Percentiles rank a stretch among this genome's conserved stretches.
phyloP scores from a whole-genome alignment of 2,888 invertebrate genomes.

The Leptothorax acervorum region DNA sequence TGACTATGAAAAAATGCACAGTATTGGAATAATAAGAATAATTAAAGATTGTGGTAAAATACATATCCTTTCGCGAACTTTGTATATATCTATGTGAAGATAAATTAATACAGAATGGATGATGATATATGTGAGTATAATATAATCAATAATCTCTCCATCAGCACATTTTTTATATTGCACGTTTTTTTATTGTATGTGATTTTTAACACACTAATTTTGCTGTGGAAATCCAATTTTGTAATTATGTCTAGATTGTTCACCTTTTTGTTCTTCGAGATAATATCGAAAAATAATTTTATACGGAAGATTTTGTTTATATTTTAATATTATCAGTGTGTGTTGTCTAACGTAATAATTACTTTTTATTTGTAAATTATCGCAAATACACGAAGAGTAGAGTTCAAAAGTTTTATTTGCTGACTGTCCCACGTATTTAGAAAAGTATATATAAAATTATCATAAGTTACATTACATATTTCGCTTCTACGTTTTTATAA shows the following conservation, averaged over 20 bases:
- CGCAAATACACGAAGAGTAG: neutral
- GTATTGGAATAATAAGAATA: neutral
- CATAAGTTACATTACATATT: neutral
- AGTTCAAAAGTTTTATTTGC: neutral
- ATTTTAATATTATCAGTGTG: neutral
- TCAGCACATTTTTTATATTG: neutral
- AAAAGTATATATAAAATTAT: neutral
- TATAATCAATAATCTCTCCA: neutral
- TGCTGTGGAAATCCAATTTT: neutral
- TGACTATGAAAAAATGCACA: neutral
- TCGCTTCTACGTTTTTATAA: neutral
- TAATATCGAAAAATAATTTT: neutral
- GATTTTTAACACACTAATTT: slow-evolving; percentile 15
- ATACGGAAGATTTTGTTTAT: neutral
- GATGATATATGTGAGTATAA: slow-evolving; percentile 78
- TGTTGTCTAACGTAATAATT: neutral
- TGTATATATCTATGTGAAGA: slow-evolving; percentile 5
- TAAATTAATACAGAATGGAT: slow-evolving; percentile 69
- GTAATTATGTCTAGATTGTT: neutral
- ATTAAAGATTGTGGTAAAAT: neutral
- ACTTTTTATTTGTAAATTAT: neutral
- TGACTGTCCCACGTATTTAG: neutral
- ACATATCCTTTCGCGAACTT: slow-evolving; percentile 1
- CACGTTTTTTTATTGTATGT: slow-evolving; percentile 15
- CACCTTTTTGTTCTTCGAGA: neutral